These are phyloP conservation scores for Hydractinia symbiolongicarpus DNA, from an alignment of 30 jellyfish, hydroid and myxozoan species.

Conservation along the genomic window DNA sequence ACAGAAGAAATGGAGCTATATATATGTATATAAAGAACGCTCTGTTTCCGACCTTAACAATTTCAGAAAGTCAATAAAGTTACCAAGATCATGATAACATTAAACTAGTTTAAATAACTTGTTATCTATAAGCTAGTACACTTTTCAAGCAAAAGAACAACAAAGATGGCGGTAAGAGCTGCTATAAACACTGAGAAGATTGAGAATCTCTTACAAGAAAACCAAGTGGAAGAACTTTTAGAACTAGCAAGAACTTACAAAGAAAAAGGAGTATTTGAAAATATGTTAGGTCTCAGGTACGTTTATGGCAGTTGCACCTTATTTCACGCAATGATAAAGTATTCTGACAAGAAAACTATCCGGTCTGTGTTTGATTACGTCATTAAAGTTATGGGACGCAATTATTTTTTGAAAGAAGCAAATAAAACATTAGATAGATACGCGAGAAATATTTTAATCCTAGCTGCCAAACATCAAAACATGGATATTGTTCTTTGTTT, in stretches of 20 bases:
- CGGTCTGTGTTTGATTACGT: slow-evolving; percentile 8
- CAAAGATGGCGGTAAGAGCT: background rate
- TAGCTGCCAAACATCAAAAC: slow-evolving; percentile 14
- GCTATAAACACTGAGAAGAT: background rate
- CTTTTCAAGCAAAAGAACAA: no score
- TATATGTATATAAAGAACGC: no score
- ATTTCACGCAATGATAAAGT: background rate
- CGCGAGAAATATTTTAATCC: slow-evolving; percentile 8
- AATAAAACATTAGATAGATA: background rate
- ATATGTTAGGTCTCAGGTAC: background rate
- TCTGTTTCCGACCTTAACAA: no score
- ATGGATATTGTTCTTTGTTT: background rate
- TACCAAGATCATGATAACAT: no score
- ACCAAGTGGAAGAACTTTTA: background rate
- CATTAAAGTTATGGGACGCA: background rate
- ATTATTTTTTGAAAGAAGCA: background rate
- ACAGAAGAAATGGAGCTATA: no score
- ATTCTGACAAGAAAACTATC: background rate
- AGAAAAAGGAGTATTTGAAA: background rate
- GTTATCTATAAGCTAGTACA: no score
- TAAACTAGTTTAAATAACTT: no score
- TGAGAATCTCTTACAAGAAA: background rate
- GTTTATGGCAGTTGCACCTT: background rate
- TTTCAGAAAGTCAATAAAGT: no score
- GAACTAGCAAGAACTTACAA: background rate